These are phyloP conservation scores for Cyclophora punctaria DNA, from an alignment of 2,888 invertebrate genomes.

Conservation along the genomic window DNA sequence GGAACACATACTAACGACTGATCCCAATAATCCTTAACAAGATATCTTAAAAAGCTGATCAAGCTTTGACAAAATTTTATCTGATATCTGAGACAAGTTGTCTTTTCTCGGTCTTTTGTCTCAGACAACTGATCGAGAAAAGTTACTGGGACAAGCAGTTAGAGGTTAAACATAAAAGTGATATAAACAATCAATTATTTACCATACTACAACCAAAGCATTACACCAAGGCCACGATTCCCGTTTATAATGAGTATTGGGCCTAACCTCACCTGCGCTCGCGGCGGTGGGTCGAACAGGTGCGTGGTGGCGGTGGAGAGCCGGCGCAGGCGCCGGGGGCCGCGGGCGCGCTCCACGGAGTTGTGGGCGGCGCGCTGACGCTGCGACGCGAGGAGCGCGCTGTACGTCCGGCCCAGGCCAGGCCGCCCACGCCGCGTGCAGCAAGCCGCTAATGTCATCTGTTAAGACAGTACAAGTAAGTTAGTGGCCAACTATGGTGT, in stretches of 20 bases:
- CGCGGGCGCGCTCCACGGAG: conserved; percentile 30
- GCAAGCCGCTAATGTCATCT: conserved; percentile 62
- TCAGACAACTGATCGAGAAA: no score
- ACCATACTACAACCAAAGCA: not conserved
- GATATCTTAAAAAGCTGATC: no score
- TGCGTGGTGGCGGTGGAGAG: conserved; percentile 61
- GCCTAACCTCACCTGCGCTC: conserved; percentile 71
- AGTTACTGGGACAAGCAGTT: no score
- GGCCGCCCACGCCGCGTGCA: conserved; percentile 49
- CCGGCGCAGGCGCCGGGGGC: conserved; percentile 44
- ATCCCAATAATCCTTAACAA: no score
- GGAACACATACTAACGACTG: no score
- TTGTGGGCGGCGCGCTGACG: conserved; percentile 34
- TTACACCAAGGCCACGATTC: conserved; percentile 5
- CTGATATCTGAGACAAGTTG: no score
- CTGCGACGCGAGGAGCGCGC: conserved; percentile 38
- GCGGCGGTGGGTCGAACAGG: conserved; percentile 53
- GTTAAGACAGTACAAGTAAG: conserved; percentile 2
- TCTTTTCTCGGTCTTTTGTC: no score
- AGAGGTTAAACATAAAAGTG: no score
- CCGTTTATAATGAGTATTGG: conserved; percentile 14
- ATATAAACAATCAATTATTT: no score
- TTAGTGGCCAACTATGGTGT: no score
- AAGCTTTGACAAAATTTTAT: no score
- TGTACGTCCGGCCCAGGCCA: conserved; percentile 44